Base-by-base conservation (phyloP, 2,888 invertebrate genomes). In the Drosophila formosana region DNA sequence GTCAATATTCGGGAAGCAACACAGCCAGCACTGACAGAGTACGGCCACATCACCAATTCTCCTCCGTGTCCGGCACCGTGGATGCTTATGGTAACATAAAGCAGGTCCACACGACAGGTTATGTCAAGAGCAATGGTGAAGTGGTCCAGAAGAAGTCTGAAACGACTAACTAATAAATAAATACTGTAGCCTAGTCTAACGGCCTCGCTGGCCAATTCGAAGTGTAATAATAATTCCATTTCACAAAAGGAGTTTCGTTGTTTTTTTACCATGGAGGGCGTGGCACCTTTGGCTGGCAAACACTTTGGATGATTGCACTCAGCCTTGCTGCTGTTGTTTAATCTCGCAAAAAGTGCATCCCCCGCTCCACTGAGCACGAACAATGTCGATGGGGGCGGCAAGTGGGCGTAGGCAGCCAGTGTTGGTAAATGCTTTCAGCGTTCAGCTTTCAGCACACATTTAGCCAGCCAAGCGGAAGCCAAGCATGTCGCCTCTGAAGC, bases 291-390 rank as follows among this genome's bases (percentile, higher is more conserved):
- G 32, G 23, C 46, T 34, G 47, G 49, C 32, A 46, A 3, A 63
- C 88, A 88, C 88, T 88, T 80, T 88, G 76, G 73, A 53, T 83
- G 86, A 85, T 85, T 85, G 86, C 80, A 76, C 62, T 60, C 49
- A 26, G 62, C 26, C 26, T 23, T 13, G 46, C 34, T 30, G 50
- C 34, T 52, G 47, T 41, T 51, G 69, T 75, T 85, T 73, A 77
- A 85, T 85, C 69, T 82, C 56, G 72, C 85, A 75, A 77, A 82
- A 82, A 83, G 75, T 73, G 83, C 79, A 70, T 66, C 62, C 66
- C 66, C 47, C 69, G 78, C 77, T 72, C 71, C 71, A 53, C 53
- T 84, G 86, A 65, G 70, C 88, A 81, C 63, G 63, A 74, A 85
- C 88, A 85, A 85, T 81, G 57, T 26, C 32, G 46, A 11, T 23